These are phyloP conservation scores for Drosophila tripunctata DNA, from an alignment of 2,888 invertebrate species.

Conservation along the genomic window DNA sequence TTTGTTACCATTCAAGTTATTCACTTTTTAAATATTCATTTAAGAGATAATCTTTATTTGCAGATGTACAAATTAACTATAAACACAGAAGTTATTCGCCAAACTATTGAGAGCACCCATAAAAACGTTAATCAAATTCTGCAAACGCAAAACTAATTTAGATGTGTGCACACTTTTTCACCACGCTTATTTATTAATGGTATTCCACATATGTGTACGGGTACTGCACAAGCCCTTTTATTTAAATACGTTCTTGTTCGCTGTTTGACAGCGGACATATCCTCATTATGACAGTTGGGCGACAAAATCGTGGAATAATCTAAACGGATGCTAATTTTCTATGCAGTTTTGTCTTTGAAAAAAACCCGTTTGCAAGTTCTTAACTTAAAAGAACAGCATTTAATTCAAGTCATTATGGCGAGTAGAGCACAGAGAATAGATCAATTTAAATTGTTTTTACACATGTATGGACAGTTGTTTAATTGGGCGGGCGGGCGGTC, in stretches of 20 bases:
- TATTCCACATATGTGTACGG: neutral
- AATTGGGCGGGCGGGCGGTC: constrained; percentile 33
- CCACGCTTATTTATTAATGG: neutral
- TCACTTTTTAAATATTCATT: constrained; percentile 8
- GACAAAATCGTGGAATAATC: constrained; percentile 19
- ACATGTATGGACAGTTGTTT: constrained; percentile 35
- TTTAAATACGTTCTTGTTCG: neutral
- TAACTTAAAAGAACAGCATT: neutral
- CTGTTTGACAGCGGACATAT: neutral
- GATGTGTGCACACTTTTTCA: neutral
- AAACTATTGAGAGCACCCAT: neutral
- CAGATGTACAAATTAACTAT: neutral
- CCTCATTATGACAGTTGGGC: constrained; percentile 12
- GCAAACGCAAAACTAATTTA: neutral
- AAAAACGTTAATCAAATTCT: neutral
- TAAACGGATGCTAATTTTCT: constrained; percentile 11
- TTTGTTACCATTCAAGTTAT: constrained; percentile 6
- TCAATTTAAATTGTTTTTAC: constrained; percentile 27
- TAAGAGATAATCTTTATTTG: constrained; percentile 9
- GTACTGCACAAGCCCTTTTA: neutral
- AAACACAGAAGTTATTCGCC: neutral
- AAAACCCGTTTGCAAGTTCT: constrained; percentile 2
- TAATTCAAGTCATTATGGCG: constrained; percentile 2
- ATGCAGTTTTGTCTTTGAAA: neutral
- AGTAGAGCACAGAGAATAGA: constrained; percentile 5